Conservation (phyloP, 2,113 vertebrate species). For the Calyptommatus sinebrachiatus region DNA sequence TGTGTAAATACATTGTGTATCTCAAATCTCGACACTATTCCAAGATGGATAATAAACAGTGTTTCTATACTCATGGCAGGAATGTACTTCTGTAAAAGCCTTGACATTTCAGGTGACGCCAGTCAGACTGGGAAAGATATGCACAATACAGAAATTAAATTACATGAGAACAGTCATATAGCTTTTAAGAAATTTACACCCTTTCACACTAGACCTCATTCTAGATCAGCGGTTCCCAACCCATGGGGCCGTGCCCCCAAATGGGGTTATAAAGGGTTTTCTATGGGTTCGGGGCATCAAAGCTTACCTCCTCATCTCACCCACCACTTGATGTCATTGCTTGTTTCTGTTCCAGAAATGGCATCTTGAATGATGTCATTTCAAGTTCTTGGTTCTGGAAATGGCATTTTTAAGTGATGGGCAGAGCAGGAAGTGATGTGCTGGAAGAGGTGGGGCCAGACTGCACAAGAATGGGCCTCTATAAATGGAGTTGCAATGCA, state of each 20-base stretch:
- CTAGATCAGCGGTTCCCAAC: no score
- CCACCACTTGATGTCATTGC: no score
- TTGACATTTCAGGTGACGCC: neutral
- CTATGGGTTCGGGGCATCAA: no score
- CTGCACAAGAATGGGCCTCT: no score
- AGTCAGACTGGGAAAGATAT: neutral
- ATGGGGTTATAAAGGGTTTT: no score
- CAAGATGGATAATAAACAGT: slow-evolving; percentile 6
- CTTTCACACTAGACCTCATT: neutral
- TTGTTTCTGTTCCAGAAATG: no score
- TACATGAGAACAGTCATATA: neutral
- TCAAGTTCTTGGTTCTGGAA: no score
- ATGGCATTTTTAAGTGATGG: neutral
- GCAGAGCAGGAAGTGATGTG: neutral
- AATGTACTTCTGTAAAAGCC: neutral
- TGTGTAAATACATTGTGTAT: slow-evolving; percentile 3
- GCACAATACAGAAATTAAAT: neutral
- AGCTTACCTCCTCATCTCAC: no score
- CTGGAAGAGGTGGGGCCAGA: no score
- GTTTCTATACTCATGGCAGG: neutral
- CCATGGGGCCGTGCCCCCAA: no score
- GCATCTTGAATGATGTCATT: no score
- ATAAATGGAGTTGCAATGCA: neutral
- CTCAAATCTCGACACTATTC: neutral
- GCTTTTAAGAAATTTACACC: neutral